phyloP scores from a whole-genome alignment of 1,140 invertebrate genomes.

The Callitettix versicolor region DNA sequence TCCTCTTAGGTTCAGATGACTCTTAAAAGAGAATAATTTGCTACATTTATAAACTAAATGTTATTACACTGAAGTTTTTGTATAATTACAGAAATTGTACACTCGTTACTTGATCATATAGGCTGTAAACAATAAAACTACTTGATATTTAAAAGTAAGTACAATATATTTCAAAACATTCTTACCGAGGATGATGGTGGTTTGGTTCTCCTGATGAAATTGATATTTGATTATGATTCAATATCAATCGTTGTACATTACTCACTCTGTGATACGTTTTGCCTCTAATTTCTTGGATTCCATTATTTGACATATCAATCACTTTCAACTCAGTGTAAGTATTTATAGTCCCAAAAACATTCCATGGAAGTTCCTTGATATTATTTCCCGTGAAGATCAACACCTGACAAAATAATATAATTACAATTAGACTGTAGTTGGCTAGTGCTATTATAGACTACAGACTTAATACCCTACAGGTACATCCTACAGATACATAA shows the following conservation, averaged over 20 bases:
- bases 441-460: slow-evolving; percentile 1
- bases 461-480: background rate
- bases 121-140: too few relatives aligned
- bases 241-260: slow-evolving; percentile 55
- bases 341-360: slow-evolving; percentile 53
- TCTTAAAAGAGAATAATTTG: too few relatives aligned
- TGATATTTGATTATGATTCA: slow-evolving; percentile 63
- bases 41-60: too few relatives aligned
- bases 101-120: too few relatives aligned
- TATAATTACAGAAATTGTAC: too few relatives aligned
- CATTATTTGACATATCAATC: slow-evolving; percentile 68
- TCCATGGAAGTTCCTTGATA: slow-evolving; percentile 51
- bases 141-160: too few relatives aligned
- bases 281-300: slow-evolving; percentile 61
- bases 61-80: too few relatives aligned
- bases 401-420: slow-evolving; percentile 37
- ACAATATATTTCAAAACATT: background rate
- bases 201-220: slow-evolving; percentile 43
- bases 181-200: slow-evolving; percentile 46
- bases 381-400: slow-evolving; percentile 65
- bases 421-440: background rate
- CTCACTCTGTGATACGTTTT: slow-evolving; percentile 66
- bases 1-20: too few relatives aligned
- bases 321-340: slow-evolving; percentile 46
- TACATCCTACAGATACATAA: background rate